These are phyloP conservation scores for Maniola hyperantus DNA, from an alignment of 2,888 invertebrate species.

Conservation along the genomic window DNA sequence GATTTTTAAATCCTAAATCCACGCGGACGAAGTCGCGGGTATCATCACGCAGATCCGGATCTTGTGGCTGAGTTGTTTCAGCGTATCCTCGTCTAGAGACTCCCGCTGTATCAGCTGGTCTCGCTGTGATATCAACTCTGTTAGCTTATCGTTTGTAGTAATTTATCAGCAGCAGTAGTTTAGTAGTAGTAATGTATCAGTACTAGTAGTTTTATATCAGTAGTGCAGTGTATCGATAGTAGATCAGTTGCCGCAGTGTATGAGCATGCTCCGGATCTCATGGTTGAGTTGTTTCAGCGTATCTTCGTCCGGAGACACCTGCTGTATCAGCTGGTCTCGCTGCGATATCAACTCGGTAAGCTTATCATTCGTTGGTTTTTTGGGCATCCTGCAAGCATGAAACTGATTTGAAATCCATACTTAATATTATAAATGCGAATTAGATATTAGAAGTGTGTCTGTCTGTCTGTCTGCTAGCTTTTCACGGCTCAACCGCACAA, in stretches of 20 bases:
- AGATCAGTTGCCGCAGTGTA: slow-evolving; percentile 62
- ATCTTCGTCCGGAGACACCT: slow-evolving; percentile 74
- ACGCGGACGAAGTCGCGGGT: too few relatives aligned
- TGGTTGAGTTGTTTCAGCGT: slow-evolving; percentile 74
- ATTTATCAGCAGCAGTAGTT: too few relatives aligned
- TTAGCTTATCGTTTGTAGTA: too few relatives aligned
- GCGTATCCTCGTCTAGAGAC: slow-evolving; percentile 27
- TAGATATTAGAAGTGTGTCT: too few relatives aligned
- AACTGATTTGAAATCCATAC: neutral
- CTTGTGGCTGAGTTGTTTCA: neutral
- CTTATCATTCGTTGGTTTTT: slow-evolving; percentile 67
- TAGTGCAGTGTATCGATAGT: too few relatives aligned
- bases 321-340: slow-evolving; percentile 72
- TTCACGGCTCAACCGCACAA: too few relatives aligned
- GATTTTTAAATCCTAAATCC: too few relatives aligned
- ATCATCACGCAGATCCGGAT: slow-evolving; percentile 43
- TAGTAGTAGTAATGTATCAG: too few relatives aligned
- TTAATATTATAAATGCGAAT: too few relatives aligned
- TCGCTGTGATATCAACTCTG: too few relatives aligned
- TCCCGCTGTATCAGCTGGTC: neutral
- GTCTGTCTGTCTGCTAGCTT: too few relatives aligned
- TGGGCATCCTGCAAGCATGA: slow-evolving; percentile 50
- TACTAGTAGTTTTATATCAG: too few relatives aligned
- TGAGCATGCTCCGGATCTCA: slow-evolving; percentile 76
- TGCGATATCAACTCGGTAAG: slow-evolving; percentile 73